phyloP scores from a whole-genome alignment of 1,140 invertebrate species.

The Apis florea region DNA sequence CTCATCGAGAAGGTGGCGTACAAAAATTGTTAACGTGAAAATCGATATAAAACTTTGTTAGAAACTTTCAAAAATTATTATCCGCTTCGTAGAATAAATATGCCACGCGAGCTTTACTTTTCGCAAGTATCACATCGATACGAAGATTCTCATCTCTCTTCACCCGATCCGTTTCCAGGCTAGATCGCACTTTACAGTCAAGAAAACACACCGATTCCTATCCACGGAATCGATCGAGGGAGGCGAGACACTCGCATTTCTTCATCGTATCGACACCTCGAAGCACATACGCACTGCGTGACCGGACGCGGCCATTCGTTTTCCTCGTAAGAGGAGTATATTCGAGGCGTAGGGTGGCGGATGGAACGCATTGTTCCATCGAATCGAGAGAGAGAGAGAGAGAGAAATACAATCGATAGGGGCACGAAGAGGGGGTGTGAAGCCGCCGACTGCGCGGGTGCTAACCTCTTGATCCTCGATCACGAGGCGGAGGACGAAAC shows the following conservation, averaged over 20 bases:
- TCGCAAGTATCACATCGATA: background rate
- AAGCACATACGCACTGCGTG: conserved; percentile 16
- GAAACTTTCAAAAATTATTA: no score
- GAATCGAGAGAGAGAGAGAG: conserved; percentile 52
- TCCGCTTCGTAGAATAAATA: no score
- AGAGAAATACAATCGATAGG: conserved; percentile 32
- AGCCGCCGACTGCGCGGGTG: conserved; percentile 40
- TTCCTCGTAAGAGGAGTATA: background rate
- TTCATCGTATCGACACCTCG: background rate
- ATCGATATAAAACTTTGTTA: no score
- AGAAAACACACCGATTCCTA: background rate
- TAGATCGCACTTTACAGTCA: background rate
- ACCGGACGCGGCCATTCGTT: conserved; percentile 10
- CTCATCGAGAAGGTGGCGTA: no score
- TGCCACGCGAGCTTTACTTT: background rate
- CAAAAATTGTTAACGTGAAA: no score
- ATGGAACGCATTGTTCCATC: conserved; percentile 41
- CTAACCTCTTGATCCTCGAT: conserved; percentile 54
- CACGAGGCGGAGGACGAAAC: conserved; percentile 27
- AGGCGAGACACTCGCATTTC: background rate
- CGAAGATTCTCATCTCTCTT: background rate
- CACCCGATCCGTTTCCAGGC: background rate
- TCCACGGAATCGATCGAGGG: background rate
- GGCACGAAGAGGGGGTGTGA: conserved; percentile 10
- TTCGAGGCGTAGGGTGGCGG: background rate